Evolutionary conservation across 2,113 vertebrate species (phyloP).

Genomic region (Rhinopomastus cyanomelas): DNA sequence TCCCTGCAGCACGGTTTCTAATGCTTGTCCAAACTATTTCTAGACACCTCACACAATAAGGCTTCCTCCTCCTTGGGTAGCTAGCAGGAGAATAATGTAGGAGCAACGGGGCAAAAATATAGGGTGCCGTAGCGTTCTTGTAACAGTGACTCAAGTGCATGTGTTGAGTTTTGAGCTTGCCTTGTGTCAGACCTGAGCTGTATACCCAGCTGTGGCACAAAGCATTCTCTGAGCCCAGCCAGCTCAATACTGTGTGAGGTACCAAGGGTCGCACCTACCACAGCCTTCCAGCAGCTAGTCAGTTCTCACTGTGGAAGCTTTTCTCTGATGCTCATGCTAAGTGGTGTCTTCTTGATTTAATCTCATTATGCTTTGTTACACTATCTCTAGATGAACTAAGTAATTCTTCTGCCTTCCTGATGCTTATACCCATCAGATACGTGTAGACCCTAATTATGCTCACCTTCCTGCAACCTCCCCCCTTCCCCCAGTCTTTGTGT

Average conservation of each 20-base stretch:
- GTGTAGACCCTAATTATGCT: background rate
- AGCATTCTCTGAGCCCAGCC: background rate
- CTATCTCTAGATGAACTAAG: background rate
- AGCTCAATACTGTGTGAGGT: background rate
- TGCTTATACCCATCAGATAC: background rate
- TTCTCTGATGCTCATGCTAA: background rate
- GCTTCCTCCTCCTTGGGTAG: background rate
- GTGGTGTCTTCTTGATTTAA: background rate
- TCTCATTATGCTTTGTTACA: background rate
- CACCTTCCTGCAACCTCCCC: background rate
- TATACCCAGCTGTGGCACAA: background rate
- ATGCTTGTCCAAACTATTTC: constrained; percentile 34
- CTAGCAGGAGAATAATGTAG: background rate
- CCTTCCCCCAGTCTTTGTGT: background rate
- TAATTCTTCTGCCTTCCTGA: background rate
- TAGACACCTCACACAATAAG: constrained; percentile 6
- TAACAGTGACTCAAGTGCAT: accelerated
- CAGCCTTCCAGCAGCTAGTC: background rate
- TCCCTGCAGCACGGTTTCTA: background rate
- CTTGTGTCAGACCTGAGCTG: background rate
- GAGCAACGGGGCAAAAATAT: background rate
- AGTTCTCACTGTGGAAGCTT: background rate
- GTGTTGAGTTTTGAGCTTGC: background rate
- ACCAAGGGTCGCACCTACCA: background rate
- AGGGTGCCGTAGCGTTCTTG: background rate